These are phyloP conservation scores for Scartelaos histophorus DNA, from an alignment of 2,113 vertebrate species.

Conservation along the genomic window DNA sequence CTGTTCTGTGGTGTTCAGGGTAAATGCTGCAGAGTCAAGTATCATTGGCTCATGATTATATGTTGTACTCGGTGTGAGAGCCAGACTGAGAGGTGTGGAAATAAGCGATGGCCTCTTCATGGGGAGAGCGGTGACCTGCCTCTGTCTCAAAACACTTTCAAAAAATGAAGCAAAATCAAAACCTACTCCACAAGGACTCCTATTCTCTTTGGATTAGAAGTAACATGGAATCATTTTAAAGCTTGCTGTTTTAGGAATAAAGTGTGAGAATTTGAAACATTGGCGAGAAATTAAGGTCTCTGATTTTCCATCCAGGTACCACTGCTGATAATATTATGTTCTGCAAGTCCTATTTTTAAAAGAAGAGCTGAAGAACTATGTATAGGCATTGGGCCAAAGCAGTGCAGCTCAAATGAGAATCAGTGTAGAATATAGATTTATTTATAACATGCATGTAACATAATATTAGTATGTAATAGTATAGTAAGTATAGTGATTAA, in stretches of 20 bases:
- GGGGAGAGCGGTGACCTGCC: constrained; percentile 28
- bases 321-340: too few species aligned
- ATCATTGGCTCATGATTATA: constrained; percentile 48
- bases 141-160: constrained; percentile 13
- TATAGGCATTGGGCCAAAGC: too few species aligned
- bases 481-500: too few species aligned
- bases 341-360: too few species aligned
- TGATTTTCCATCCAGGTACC: too few species aligned
- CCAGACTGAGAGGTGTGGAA: constrained; percentile 43
- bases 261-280: not conserved
- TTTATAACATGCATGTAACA: too few species aligned
- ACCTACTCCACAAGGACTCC: not conserved
- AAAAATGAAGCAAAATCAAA: constrained; percentile 9
- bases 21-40: constrained; percentile 50
- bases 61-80: constrained; percentile 19
- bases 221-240: not conserved
- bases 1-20: constrained; percentile 32
- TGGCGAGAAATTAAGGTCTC: too few species aligned
- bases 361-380: too few species aligned
- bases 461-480: too few species aligned
- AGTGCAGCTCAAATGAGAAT: too few species aligned
- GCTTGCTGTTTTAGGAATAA: not conserved
- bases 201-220: not conserved
- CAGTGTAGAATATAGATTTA: too few species aligned
- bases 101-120: constrained; percentile 29